Base-by-base conservation (phyloP, 2,797 vertebrate genomes). In the Xiphophorus birchmanni region DNA sequence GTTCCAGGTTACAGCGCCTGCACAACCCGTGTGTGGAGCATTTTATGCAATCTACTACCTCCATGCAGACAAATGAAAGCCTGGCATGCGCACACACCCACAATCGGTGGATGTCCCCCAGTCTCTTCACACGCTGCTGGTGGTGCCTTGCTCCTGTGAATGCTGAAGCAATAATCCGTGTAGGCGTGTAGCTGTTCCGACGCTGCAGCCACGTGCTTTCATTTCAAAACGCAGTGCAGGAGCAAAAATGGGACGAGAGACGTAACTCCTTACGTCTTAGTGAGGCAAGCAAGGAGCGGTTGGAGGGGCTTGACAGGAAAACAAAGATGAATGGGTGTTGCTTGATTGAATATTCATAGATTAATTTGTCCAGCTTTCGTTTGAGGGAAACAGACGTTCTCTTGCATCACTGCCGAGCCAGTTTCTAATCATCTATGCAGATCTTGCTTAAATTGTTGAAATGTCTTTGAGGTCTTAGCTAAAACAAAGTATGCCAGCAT, bases 121-220 rank as follows among this genome's bases (percentile, higher is more conserved):
- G 48, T 90, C 82, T 84, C 67, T 82, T 77, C 83, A 50, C 71
- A 76, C 63, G 71, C 87, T 84, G 91, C 87, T 92, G 86, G 80
- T 86, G 90, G 86, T 88, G 84, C 79, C 83, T 84, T 81, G 80
- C 72, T 73, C 76, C 74, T 79, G 29, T 82, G 76, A 84, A 77
- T 85, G 73, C 77, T 26, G 63, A 85, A 79, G 76, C 18, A 60
- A 72, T 37, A 47, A 47, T 78, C 65, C 9, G 35, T 69, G 44
- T n/a, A 73, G 11, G 35, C 29, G 10, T 42, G 54, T n/a, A 65
- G 5, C n/a, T 60, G 23, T 65, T 37, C 35, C 63, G 15, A 17
- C 58, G 58, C 3, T 42, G 23, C 32, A 78, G 67, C 83, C 88
- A 80, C 72, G 83, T 90, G 82, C 77, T 86, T 48, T 77, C 78